These are phyloP conservation scores for Sylvietta virens DNA, from an alignment of 2,113 vertebrate species.

Conservation along the genomic window DNA sequence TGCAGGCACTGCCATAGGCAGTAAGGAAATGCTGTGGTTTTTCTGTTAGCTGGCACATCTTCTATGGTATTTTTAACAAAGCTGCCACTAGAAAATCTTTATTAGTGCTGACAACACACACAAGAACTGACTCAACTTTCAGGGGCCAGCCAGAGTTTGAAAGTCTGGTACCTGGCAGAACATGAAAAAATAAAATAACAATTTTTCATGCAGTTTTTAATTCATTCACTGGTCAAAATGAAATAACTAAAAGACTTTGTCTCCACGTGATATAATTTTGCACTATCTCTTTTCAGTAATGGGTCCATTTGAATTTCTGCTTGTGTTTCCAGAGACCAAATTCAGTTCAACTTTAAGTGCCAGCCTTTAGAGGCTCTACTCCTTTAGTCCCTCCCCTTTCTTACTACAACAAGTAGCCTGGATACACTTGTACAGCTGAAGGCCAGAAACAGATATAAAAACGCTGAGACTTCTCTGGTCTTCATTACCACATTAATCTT, in stretches of 20 bases:
- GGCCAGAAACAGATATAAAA: neutral
- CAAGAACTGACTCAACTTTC: neutral
- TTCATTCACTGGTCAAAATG: neutral
- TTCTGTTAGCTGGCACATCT: neutral
- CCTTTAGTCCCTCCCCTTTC: neutral
- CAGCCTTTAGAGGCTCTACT: neutral
- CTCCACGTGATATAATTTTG: neutral
- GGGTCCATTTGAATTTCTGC: neutral
- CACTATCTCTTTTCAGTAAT: neutral
- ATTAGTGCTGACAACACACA: neutral
- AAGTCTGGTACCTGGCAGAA: neutral
- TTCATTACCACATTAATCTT: neutral
- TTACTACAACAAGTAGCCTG: neutral
- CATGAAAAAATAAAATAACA: neutral
- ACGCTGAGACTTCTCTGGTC: neutral
- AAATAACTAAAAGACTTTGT: neutral
- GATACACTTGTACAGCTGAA: neutral
- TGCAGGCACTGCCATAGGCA: neutral
- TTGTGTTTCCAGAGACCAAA: neutral
- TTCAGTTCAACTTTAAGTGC: neutral
- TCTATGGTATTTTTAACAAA: neutral
- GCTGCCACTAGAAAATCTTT: neutral
- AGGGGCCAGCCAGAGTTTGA: neutral
- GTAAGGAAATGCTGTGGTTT: neutral
- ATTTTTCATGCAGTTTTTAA: neutral